Evolutionary conservation across 2,113 vertebrate genomes (phyloP), one percentile per base, ranked within the genome.

Genomic region (Cephalopterus ornatus): DNA sequence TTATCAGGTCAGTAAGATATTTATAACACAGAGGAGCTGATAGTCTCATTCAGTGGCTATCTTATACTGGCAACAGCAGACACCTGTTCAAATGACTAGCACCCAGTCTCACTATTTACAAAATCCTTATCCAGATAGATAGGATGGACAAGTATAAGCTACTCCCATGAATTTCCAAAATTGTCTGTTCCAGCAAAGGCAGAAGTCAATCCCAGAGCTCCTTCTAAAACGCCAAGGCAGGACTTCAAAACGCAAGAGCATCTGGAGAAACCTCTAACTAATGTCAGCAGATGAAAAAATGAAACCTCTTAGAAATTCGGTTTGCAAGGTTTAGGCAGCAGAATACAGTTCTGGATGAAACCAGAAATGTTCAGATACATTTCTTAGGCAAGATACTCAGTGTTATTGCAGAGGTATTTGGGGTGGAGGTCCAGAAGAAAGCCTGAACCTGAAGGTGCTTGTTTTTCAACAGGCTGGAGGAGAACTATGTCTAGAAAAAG

Each of bases 1-100:
- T 61, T 96, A 91, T 67, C 67, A 91, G 80, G 85, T 92, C 88
- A 87, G 46, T 59, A 59, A 86, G 65, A 68, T 93, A 96, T 95
- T 93, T 92, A 75, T 96, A 96, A 94, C 65, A 81, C 35, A 78
- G 73, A 50, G 41, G 65, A 81, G 50, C 0, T 52, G 35, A 47
- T 59, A 62, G 30, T 74, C 53, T 93, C 55, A 63, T 59, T 88
- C 61, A 73, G 39, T 42, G 32, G 26, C 23, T 88, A 35, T 27
- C 9, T 83, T 35, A 37, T 55, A n/a, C 0, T 17, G 47, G 49
- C 26, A 92, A 93, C 88, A 92, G 23, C 59, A 90, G 59, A 17
- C 11, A 9, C 46, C 58, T 55, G n/a, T 47, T 85, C 52, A 77
- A 77, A 62, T 27, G 11, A 88, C 13, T 52, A 80, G 50, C 33